Evolutionary conservation across 2,797 vertebrate genomes (phyloP), one percentile per base, ranked within the genome.

Genomic region (Thripadectes ignobilis): DNA sequence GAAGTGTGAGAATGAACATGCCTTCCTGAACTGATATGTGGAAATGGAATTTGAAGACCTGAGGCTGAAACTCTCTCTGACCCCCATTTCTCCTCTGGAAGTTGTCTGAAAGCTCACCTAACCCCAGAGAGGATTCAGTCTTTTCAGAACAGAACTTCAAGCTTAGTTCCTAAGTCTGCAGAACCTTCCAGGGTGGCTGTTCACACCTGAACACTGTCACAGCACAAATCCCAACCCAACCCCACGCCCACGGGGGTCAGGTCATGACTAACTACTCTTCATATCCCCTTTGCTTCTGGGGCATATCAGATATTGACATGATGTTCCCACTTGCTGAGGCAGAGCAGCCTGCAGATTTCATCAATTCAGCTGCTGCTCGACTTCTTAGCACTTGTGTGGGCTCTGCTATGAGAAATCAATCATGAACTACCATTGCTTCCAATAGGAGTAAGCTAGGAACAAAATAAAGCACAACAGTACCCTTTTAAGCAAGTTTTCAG

Each of bases 401-500:
- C 38, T 92, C 61, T 86, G 76, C 55, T 69, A 22, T 20, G 55
- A 86, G 67, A 86, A 84, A 94, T 95, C 88, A 1, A 86, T 82
- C 23, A 62, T 32, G 49, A 93, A 41, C 71, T 87, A 66, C 68
- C 48, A 49, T 61, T 4, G 4, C 54, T 91, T 85, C 88, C 88
- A 82, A 36, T 8, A 79, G 74, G 63, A 95, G 52, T 12, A 41
- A 94, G 48, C 66, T 22, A 51, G 59, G 38, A 73, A 76, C 30
- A 63, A 92, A 95, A 93, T 22, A 67, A 93, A 93, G 29, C 85
- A 77, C 74, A 82, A 58, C 49, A 61, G 49, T 4, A 85, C 88
- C 59, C 72, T 93, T 95, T 88, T 17, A 80, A 88, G 85, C 34
- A 76, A 94, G 76, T 67, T 88, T 55, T 68, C 85, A 93, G 84